phyloP scores from a whole-genome alignment of 2,113 vertebrate genomes.

The Lutjanus erythropterus region DNA sequence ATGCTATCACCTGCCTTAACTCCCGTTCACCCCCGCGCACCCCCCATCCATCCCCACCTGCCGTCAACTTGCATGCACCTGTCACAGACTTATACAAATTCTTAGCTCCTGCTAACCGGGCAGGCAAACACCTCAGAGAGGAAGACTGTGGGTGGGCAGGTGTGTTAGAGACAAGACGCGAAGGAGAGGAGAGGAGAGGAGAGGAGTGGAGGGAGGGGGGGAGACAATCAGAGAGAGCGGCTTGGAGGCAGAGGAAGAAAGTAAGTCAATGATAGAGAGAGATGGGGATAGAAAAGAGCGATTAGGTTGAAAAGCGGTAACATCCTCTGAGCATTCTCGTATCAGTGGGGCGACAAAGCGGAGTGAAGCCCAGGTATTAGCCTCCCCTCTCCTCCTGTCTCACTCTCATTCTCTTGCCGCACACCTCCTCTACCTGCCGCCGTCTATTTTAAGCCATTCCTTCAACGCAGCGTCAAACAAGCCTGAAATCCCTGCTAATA shows the following conservation, averaged over 20 bases:
- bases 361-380: conserved; percentile 85
- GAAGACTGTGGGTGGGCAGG: conserved; percentile 62
- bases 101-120: conserved; percentile 73
- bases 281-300: conserved; percentile 71
- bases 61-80: conserved; percentile 75
- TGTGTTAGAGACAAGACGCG: conserved; percentile 36
- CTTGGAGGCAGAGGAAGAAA: conserved; percentile 46
- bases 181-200: conserved; percentile 14
- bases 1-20: conserved; percentile 80
- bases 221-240: conserved; percentile 50
- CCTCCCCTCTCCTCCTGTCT: conserved; percentile 65
- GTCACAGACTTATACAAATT: conserved; percentile 82
- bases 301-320: conserved; percentile 80
- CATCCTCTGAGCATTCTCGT: conserved; percentile 81
- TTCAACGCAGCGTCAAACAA: conserved; percentile 84
- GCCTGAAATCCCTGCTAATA: conserved; percentile 88
- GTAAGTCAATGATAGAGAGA: conserved; percentile 66
- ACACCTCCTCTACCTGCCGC: conserved; percentile 73
- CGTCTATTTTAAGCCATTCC: conserved; percentile 87
- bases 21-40: conserved; percentile 46
- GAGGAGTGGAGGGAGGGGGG: conserved; percentile 16
- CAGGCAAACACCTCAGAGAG: conserved; percentile 75
- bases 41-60: conserved; percentile 52
- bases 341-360: conserved; percentile 79
- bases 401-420: conserved; percentile 52